Base-by-base conservation (phyloP, 2,113 vertebrate genomes). In the Bos taurus region DNA sequence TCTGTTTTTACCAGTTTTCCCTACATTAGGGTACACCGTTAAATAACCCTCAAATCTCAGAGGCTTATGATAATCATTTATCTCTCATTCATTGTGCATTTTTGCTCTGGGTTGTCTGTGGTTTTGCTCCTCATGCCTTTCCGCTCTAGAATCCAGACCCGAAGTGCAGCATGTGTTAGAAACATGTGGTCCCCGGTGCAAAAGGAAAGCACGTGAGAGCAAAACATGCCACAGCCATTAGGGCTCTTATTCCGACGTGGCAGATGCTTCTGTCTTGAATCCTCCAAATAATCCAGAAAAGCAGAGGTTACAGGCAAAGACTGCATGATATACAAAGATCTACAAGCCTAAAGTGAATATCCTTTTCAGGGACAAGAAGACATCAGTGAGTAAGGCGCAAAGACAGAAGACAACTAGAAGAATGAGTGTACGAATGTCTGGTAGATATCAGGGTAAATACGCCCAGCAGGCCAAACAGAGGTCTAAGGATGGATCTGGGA, bases 221-320 rank as follows among this genome's bases (percentile, higher is more conserved):
- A 71, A 78, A 95, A 64, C 25, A 56, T 9, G 7, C 13, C 59
- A 52, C 6, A 11, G 26, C 4, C 15, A 2, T 60, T 11, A 64
- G 56, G 28, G 17, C 28, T 71, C 28, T 64, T 33, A 40, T 4
- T 87, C 80, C 36, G 9, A 87, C 7, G 52, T 5, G 28, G 36
- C 8, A 77, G 46, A 33, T 80, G 54, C 43, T 57, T 86, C 25
- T 88, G 23, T n/a, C 67, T 40, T 71, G 67, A 23, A 30, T 62
- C 86, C 60, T 78, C 30, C 48, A 62, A 81, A 48, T 33, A 92
- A 30, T 57, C 40, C n/a, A 91, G 36, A 92, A 77, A 94, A 36
- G 3, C 19, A 91, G 54, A 48, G 36, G 56, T 43, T 78, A 19
- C 11, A 28, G 8, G 2, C 17, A 67, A 40, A 82, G 16, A 86